Evolutionary conservation across 2,797 vertebrate species (phyloP).

Genomic region (Mormyrus proboscirostris): DNA sequence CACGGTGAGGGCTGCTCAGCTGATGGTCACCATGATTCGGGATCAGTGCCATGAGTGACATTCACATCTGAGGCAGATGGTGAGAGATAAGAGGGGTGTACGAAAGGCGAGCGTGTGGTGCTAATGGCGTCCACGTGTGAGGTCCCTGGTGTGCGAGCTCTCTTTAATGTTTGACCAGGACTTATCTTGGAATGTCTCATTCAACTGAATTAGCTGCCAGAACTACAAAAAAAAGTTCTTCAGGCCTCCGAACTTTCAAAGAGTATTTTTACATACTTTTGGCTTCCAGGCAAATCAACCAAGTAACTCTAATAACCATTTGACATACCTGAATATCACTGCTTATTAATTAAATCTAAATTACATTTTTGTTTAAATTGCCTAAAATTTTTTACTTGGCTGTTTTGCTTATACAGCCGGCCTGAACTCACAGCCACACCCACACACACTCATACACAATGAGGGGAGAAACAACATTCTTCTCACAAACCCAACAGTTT

Average conservation of each 20-base stretch:
- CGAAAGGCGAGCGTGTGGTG: neutral
- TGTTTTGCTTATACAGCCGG: neutral
- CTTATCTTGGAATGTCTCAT: slow-evolving; percentile 6
- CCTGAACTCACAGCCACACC: neutral
- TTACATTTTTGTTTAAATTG: slow-evolving; percentile 1
- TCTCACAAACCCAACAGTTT: neutral
- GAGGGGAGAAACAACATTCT: neutral
- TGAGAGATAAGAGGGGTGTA: neutral
- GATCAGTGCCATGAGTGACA: too few relatives aligned
- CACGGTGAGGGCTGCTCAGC: slow-evolving; percentile 11
- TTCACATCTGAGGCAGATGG: neutral
- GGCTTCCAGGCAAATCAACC: neutral
- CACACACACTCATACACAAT: neutral
- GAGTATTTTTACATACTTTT: neutral
- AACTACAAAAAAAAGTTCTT: neutral
- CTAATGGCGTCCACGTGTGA: neutral
- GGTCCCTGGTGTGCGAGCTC: neutral
- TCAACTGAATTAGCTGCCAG: neutral
- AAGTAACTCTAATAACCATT: neutral
- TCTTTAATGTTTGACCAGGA: neutral
- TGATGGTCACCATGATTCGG: neutral
- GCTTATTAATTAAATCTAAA: neutral
- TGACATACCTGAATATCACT: neutral
- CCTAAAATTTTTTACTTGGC: neutral
- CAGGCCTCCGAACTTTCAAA: neutral